phyloP scores from a whole-genome alignment of 2,888 invertebrate species.

The Pterobdella sp. region DNA sequence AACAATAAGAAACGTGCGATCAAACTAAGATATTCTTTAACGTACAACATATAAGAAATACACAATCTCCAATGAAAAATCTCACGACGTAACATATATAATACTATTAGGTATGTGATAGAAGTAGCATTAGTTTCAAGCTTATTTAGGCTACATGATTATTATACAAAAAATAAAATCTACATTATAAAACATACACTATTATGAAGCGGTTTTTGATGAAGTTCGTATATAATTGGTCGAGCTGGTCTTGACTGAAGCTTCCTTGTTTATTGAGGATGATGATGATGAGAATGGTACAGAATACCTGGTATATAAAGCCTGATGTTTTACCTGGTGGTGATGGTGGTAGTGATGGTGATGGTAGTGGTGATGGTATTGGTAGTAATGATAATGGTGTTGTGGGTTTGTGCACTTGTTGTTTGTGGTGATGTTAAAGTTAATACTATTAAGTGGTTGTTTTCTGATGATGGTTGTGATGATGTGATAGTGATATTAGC shows the following conservation, averaged over 20 bases:
- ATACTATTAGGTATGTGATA: no score
- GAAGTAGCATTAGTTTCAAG: no score
- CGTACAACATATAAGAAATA: no score
- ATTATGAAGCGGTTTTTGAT: background rate
- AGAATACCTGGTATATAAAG: background rate
- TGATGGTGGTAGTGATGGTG: background rate
- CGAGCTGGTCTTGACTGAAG: background rate
- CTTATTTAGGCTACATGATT: no score
- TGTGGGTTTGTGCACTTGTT: background rate
- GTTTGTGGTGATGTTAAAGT: background rate
- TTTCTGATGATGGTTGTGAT: background rate
- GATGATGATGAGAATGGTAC: conserved; percentile 1
- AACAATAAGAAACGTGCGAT: no score
- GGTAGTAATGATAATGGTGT: background rate
- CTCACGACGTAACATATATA: no score
- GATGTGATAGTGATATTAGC: background rate
- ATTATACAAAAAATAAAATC: no score
- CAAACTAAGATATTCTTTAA: no score
- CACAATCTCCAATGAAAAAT: no score
- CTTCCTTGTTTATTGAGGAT: background rate
- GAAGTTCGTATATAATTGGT: background rate
- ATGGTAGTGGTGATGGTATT: background rate
- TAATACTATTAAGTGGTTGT: background rate
- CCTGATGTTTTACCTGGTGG: background rate
- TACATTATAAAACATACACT: background rate